Evolutionary conservation across 1,140 invertebrate species (phyloP).

Genomic region (Polypedilum pembai): DNA sequence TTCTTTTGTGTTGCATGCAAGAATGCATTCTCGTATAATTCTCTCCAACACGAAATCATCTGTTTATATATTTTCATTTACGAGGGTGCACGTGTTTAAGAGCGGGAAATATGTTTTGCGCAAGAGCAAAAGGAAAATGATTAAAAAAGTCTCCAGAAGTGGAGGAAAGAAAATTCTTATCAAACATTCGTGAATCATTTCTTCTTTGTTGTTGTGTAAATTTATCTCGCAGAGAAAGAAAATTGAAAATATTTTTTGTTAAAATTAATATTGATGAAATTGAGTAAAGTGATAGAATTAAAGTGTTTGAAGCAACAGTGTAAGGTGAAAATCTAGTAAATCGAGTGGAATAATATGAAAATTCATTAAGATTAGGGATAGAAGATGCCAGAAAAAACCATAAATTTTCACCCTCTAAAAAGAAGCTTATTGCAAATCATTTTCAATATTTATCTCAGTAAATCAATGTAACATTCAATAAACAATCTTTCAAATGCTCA

Average conservation of each 20-base stretch:
- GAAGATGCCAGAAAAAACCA: not conserved
- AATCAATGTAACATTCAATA: not conserved
- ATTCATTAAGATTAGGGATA: not conserved
- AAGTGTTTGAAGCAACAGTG: not conserved
- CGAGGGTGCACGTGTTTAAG: not conserved
- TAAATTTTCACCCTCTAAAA: not conserved
- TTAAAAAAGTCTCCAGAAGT: not conserved
- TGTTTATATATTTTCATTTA: no score
- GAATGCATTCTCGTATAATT: no score
- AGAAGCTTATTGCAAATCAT: not conserved
- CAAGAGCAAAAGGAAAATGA: not conserved
- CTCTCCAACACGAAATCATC: no score
- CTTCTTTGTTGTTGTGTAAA: constrained; percentile 23
- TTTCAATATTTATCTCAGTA: not conserved
- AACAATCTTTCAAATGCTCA: not conserved
- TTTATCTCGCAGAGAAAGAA: not conserved
- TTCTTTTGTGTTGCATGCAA: no score
- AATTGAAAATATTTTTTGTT: not conserved
- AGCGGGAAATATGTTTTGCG: constrained; percentile 13
- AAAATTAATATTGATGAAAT: not conserved
- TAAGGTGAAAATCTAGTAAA: not conserved
- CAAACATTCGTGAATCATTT: constrained; percentile 11
- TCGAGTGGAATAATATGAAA: not conserved
- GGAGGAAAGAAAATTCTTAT: constrained; percentile 14
- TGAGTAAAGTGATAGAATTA: not conserved